These are phyloP conservation scores for Tuberolachnus salignus DNA, from an alignment of 2,888 invertebrate species.

Conservation along the genomic window DNA sequence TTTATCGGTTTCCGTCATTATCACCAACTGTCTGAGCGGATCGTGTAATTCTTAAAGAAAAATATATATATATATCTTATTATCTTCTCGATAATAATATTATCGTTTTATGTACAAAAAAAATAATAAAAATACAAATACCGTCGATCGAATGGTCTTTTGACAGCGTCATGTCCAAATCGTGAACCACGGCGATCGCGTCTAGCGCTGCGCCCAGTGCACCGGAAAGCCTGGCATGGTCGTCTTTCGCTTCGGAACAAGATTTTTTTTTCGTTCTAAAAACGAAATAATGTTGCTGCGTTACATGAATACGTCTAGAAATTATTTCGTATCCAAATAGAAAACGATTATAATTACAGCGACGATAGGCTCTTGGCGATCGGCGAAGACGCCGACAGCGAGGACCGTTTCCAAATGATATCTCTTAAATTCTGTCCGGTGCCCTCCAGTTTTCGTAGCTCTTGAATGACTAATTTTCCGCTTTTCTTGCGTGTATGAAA, in stretches of 20 bases:
- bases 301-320: neutral
- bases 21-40: slow-evolving; percentile 60
- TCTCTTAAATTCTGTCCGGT: slow-evolving; percentile 84
- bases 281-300: neutral
- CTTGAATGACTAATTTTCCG: slow-evolving; percentile 84
- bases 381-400: slow-evolving; percentile 76
- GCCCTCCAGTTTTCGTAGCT: slow-evolving; percentile 80
- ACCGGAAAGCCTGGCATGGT: slow-evolving; percentile 61
- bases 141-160: slow-evolving; percentile 44
- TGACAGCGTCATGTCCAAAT: slow-evolving; percentile 67
- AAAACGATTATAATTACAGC: slow-evolving; percentile 22
- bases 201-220: slow-evolving; percentile 79
- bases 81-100: neutral
- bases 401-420: slow-evolving; percentile 90
- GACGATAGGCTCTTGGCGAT: slow-evolving; percentile 62
- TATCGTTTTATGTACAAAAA: neutral
- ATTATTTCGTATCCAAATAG: neutral
- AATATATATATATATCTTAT: neutral
- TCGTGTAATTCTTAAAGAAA: slow-evolving; percentile 60
- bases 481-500: slow-evolving; percentile 69
- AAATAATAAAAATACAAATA: neutral
- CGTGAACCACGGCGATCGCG: slow-evolving; percentile 82
- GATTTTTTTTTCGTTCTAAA: slow-evolving; percentile 31
- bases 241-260: slow-evolving; percentile 31
- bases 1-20: slow-evolving; percentile 61